Base-by-base conservation (phyloP, 2,113 vertebrate genomes). In the Mixornis gularis region DNA sequence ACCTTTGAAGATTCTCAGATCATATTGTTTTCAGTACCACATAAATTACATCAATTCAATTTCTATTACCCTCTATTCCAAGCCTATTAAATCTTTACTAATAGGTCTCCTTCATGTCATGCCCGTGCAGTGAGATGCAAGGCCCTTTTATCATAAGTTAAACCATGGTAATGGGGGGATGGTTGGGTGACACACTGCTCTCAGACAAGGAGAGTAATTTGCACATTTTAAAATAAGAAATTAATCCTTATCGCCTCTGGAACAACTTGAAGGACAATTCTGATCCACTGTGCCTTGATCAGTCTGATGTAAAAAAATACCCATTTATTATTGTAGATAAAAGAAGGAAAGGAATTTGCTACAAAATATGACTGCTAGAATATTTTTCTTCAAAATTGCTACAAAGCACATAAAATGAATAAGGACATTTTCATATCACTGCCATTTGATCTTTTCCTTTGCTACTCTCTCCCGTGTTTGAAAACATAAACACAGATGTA, bases 21-120 rank as follows among this genome's bases (percentile, higher is more conserved):
- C 27, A 5, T 78, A 90, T 59, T 95, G 65, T 85, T 93, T 9
- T 3, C 51, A 65, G 63, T 34, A 71, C 71, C 94, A 95, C 89
- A 94, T 95, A 96, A 97, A 97, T 98, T 83, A 97, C 41, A 93
- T 46, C 82, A 94, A 81, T 97, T 97, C 78, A 40, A 80, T 93
- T 97, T 97, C 95, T 89, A 96, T 95, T 97, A 95, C 60, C 84
- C 91, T 96, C 93, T 95, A 84, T 92, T 96, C 65, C 73, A 97
- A 59, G n/a, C 30, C 91, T 95, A 96, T 97, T 97, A 97, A 96
- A 95, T 96, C 79, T 94, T 96, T 95, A 94, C 91, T 97, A 97
- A 96, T 85, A 97, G 85, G 95, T 96, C 95, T 96, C 72, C 43
- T 97, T 96, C 95, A 86, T 94, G 96, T 95, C 95, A 94, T 82